Percentiles rank a stretch among this genome's conserved stretches.
Evolutionary conservation across 2,113 vertebrate species (phyloP).

Genomic region (Gyps fulvus): DNA sequence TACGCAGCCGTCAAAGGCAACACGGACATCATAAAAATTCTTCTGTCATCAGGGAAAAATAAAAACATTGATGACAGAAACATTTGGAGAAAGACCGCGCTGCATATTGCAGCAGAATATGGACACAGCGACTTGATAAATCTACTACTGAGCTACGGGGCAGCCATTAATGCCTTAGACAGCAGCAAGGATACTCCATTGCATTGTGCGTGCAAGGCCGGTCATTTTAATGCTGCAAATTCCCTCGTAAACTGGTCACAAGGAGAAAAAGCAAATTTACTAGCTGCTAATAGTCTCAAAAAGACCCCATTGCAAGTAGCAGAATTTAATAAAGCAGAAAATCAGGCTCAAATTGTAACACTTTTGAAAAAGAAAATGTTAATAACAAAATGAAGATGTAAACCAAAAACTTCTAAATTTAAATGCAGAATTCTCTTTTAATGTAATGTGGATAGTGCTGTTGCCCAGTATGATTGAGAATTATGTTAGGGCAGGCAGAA

Average conservation of each 20-base stretch:
- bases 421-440: not conserved
- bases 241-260: slow-evolving; percentile 67
- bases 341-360: slow-evolving; percentile 61
- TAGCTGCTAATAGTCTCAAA: slow-evolving; percentile 67
- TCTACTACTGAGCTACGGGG: slow-evolving; percentile 61
- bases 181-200: slow-evolving; percentile 76
- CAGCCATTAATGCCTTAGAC: slow-evolving; percentile 72
- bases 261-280: slow-evolving; percentile 66
- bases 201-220: slow-evolving; percentile 73
- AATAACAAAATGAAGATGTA: slow-evolving; percentile 65
- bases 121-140: slow-evolving; percentile 62
- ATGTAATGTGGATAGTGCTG: not conserved
- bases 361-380: slow-evolving; percentile 80
- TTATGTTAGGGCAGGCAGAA: not conserved
- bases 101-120: slow-evolving; percentile 69
- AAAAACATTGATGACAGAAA: slow-evolving; percentile 76
- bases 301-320: slow-evolving; percentile 78
- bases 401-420: not conserved
- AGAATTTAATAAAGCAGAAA: slow-evolving; percentile 45
- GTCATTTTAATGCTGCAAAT: slow-evolving; percentile 51
- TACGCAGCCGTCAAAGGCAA: slow-evolving; percentile 67
- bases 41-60: slow-evolving; percentile 55
- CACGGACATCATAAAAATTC: slow-evolving; percentile 11
- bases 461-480: not conserved
- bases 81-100: slow-evolving; percentile 75